Evolutionary conservation across 2,888 invertebrate species (phyloP), one percentile per base, ranked within the genome.

Genomic region (Antitype chi): DNA sequence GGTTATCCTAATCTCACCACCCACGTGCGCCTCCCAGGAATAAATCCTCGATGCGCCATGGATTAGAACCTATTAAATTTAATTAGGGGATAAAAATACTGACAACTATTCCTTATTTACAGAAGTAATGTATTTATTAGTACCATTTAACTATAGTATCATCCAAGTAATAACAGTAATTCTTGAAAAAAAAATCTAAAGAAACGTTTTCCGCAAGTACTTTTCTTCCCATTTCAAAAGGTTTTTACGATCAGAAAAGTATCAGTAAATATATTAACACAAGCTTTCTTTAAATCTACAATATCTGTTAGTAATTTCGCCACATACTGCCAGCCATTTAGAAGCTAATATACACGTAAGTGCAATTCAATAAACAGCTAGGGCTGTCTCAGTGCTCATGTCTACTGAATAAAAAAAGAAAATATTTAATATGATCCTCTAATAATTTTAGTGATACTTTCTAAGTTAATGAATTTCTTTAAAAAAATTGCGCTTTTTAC

Each of bases 281-380:
- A 23, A 52, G 47, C 74, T 11, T 57, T 70, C 47, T 25, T 80
- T 84, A 79, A 79, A 28, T 55, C 32, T 28, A 32, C 55, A 64
- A 43, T 79, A 70, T 60, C 68, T 43, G 32, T 72, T 75, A 68
- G 78, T 62, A 78, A 81, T 71, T 62, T 53, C 23, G 23, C 68
- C 55, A 76, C 76, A 62, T 70, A 74, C 63, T 68, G 73, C 7
- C 43, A 6, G 17, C 20, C 81, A 7, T 64, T 60, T 60, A 47
- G 20, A 32, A n/a, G 70, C 49, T 62, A 64, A 77, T 85, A 69
- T 3, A 85, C 77, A 70, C 76, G 63, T 81, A 62, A 85, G 52
- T 85, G 70, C 73, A 57, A 77, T 74, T 59, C 70, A 69, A 77
- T 85, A 83, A 81, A 74, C 23, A 47, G 53, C n/a, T 70, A 88